Conservation (phyloP, 2,797 vertebrate species). For the Peromyscus nudipes region DNA sequence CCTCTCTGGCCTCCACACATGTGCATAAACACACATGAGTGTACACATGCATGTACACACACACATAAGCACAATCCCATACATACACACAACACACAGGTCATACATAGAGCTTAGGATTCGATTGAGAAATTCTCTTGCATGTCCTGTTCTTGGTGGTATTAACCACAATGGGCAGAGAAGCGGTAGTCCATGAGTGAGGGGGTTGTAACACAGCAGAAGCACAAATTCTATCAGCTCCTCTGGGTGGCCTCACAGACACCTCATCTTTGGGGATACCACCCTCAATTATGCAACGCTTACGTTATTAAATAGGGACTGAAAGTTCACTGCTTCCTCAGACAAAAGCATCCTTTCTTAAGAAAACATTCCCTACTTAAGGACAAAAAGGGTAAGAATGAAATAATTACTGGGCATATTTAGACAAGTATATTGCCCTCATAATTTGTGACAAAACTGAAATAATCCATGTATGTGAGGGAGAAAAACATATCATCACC, state of each 20-base stretch:
- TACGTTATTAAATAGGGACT: not conserved
- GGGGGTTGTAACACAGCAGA: too few relatives aligned
- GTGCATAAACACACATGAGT: not conserved
- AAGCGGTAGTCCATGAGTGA: not conserved
- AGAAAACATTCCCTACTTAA: conserved; percentile 1
- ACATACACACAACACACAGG: not conserved
- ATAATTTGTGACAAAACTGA: conserved; percentile 24
- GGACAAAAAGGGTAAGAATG: conserved; percentile 4
- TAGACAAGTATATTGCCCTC: not conserved
- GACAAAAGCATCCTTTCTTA: not conserved
- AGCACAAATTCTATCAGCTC: fast-evolving
- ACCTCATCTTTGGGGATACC: not conserved
- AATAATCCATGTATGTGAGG: not conserved
- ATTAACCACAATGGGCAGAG: not conserved
- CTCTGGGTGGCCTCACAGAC: not conserved
- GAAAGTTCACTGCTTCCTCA: not conserved
- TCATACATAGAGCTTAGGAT: not conserved
- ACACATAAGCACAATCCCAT: not conserved
- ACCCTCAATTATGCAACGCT: not conserved
- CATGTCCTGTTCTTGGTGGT: not conserved
- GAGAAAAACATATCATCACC: not conserved
- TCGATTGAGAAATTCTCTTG: not conserved
- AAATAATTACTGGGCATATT: not conserved
- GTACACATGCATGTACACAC: not conserved
- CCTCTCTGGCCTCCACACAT: not conserved